phyloP scores from a whole-genome alignment of 2,888 invertebrate species.

The Drosophila peninsularis region DNA sequence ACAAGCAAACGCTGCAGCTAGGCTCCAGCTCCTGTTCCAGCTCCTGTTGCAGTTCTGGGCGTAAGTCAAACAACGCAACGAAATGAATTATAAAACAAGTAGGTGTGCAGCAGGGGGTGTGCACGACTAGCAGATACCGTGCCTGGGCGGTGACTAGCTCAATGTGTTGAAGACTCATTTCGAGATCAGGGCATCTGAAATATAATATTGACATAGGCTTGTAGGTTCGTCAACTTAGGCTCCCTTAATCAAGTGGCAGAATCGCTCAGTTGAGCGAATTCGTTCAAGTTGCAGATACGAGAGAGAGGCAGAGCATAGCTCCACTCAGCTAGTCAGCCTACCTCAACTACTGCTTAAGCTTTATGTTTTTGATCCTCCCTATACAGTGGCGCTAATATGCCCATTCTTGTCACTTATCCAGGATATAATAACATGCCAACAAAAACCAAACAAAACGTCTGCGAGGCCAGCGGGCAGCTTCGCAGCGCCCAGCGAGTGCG shows the following conservation, averaged over 20 bases:
- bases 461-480: conserved; percentile 26
- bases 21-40: neutral
- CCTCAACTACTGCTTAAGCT: no score
- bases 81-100: conserved; percentile 75
- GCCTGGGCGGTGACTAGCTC: no score
- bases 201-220: no score
- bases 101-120: neutral
- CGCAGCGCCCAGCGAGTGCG: conserved; percentile 17
- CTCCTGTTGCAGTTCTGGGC: conserved; percentile 29
- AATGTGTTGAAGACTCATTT: no score
- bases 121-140: neutral
- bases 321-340: no score
- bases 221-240: neutral
- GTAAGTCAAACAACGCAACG: conserved; percentile 76
- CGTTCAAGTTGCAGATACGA: neutral
- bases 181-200: no score
- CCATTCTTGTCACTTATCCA: neutral
- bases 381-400: neutral
- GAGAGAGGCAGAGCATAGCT: no score
- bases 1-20: conserved; percentile 27
- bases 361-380: neutral
- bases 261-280: neutral
- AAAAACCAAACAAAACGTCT: conserved; percentile 58
- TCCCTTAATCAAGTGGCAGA: no score
- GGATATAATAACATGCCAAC: conserved; percentile 70